A percentile compares a stretch with the other conserved stretches of the same genome.
Conservation (phyloP, 1,140 invertebrate species). For the Cydia fagiglandana region DNA sequence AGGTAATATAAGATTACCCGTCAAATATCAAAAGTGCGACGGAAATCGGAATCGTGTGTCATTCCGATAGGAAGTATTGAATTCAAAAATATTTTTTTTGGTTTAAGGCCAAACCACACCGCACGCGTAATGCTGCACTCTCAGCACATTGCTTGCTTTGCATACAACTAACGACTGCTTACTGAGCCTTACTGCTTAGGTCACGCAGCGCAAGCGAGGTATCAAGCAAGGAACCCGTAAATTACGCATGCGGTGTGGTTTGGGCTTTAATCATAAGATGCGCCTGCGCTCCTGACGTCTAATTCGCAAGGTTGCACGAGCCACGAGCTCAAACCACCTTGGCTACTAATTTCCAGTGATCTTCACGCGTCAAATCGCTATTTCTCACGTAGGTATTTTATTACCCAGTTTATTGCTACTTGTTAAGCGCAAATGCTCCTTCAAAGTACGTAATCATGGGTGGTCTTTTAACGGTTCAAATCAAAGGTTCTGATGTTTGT, state of each 20-base stretch:
- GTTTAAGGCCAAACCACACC: no score
- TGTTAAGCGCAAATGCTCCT: slow-evolving; percentile 27
- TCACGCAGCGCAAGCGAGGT: neutral
- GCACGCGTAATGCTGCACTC: no score
- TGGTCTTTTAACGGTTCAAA: slow-evolving; percentile 16
- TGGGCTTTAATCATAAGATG: neutral
- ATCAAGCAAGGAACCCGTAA: neutral
- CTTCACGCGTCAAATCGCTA: slow-evolving; percentile 59
- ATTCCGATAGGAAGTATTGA: no score
- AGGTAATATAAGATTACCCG: no score
- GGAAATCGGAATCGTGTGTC: no score
- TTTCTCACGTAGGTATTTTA: slow-evolving; percentile 62
- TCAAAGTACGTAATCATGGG: slow-evolving; percentile 16
- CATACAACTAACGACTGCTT: no score
- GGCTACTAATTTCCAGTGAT: slow-evolving; percentile 63
- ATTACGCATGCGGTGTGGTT: no score
- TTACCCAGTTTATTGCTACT: slow-evolving; percentile 44
- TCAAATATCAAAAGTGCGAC: no score
- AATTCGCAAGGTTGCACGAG: slow-evolving; percentile 63
- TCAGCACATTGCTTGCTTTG: no score
- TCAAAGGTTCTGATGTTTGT: slow-evolving; percentile 5
- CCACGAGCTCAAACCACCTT: slow-evolving; percentile 62
- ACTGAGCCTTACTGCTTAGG: neutral
- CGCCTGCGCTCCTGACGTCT: slow-evolving; percentile 36
- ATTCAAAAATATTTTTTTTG: no score